These are phyloP conservation scores for Xenopus petersii DNA, from an alignment of 2,797 vertebrate genomes.

Conservation along the genomic window DNA sequence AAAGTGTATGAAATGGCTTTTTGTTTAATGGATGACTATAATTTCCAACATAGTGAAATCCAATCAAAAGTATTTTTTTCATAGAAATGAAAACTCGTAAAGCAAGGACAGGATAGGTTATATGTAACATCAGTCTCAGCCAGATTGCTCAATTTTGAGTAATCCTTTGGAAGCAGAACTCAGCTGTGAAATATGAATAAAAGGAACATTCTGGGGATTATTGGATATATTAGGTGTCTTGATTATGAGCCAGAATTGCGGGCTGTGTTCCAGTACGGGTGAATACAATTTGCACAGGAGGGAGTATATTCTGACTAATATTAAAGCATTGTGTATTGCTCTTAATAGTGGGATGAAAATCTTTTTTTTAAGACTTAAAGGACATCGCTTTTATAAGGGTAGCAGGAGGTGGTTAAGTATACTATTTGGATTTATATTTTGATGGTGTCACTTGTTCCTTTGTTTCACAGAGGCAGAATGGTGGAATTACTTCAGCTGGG, in stretches of 20 bases:
- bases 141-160: conserved; percentile 19
- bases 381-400: background rate
- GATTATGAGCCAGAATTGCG: background rate
- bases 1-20: no score
- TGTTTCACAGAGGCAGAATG: conserved; percentile 78
- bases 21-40: background rate
- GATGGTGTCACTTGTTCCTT: background rate
- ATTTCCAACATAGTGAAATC: background rate
- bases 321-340: background rate
- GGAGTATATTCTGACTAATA: background rate
- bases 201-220: background rate
- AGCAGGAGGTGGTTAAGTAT: background rate
- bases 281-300: background rate
- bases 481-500: conserved; percentile 72
- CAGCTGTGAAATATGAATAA: conserved; percentile 20
- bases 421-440: background rate
- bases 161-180: conserved; percentile 11
- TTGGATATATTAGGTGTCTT: background rate
- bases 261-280: background rate
- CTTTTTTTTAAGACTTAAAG: background rate
- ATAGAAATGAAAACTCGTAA: background rate
- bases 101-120: background rate
- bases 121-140: conserved; percentile 15
- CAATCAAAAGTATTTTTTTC: background rate
- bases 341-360: background rate